Percentiles rank a stretch among this genome's conserved stretches.
These are phyloP conservation scores for Dinoponera quadriceps DNA, from an alignment of 1,140 invertebrate species.

Conservation along the genomic window DNA sequence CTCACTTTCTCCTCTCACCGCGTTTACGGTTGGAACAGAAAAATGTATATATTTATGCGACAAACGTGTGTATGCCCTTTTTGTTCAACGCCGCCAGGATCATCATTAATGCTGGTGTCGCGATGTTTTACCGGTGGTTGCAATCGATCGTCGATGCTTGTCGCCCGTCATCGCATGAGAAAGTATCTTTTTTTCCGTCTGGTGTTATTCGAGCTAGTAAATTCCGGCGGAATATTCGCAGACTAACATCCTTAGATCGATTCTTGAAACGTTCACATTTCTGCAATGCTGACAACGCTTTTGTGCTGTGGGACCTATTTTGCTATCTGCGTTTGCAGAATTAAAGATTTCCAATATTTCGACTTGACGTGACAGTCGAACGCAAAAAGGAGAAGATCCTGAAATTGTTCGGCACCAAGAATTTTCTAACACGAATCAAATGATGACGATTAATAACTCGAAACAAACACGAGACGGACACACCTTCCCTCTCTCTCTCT, in stretches of 20 bases:
- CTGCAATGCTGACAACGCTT: too few species aligned
- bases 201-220: neutral
- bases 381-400: too few species aligned
- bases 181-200: neutral
- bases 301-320: too few species aligned
- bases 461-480: neutral
- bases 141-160: constrained; percentile 25
- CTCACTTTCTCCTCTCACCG: neutral
- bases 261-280: too few species aligned
- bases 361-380: too few species aligned
- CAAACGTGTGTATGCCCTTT: neutral
- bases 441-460: constrained; percentile 15
- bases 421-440: neutral
- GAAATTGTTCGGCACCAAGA: too few species aligned
- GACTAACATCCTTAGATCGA: too few species aligned
- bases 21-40: constrained; percentile 57
- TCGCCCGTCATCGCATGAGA: constrained; percentile 28
- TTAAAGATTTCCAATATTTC: too few species aligned
- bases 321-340: too few species aligned
- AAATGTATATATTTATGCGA: constrained; percentile 41
- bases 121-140: constrained; percentile 11
- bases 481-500: neutral
- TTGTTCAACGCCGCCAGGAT: constrained; percentile 29
- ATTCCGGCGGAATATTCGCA: neutral
- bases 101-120: constrained; percentile 48